A percentile compares a stretch with the other conserved stretches of the same genome.
Evolutionary conservation across 2,797 vertebrate species (phyloP).

Genomic region (Sternotherus odoratus): DNA sequence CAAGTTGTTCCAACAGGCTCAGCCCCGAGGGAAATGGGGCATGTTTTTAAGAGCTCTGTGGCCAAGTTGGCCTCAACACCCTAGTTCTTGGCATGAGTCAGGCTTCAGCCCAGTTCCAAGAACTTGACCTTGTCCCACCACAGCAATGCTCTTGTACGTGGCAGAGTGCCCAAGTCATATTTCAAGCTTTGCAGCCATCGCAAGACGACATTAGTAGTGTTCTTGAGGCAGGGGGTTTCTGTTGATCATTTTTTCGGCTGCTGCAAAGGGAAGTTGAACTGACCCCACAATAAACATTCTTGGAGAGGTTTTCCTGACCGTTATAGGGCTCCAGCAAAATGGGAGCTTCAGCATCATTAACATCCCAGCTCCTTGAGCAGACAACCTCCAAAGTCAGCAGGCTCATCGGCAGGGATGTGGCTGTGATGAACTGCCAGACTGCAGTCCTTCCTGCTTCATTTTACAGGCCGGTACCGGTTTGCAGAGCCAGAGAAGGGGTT

Average conservation of each 20-base stretch:
- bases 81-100: constrained; percentile 40
- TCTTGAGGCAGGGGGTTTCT: background rate
- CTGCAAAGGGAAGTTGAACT: background rate
- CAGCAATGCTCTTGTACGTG: background rate
- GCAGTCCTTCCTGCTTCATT: background rate
- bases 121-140: background rate
- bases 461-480: background rate
- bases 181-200: background rate
- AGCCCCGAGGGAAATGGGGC: constrained; percentile 21
- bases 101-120: constrained; percentile 42
- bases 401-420: background rate
- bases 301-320: background rate
- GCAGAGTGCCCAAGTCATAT: rapidly evolving
- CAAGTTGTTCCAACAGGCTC: background rate
- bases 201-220: background rate
- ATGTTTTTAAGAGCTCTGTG: constrained; percentile 34
- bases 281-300: background rate
- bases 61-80: constrained; percentile 15
- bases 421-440: background rate
- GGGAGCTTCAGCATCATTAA: background rate
- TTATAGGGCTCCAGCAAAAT: background rate
- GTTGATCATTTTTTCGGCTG: background rate
- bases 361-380: background rate
- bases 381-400: background rate
- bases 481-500: background rate